Evolutionary conservation across 2,797 vertebrate species (phyloP).

Genomic region (Dryobates pubescens): DNA sequence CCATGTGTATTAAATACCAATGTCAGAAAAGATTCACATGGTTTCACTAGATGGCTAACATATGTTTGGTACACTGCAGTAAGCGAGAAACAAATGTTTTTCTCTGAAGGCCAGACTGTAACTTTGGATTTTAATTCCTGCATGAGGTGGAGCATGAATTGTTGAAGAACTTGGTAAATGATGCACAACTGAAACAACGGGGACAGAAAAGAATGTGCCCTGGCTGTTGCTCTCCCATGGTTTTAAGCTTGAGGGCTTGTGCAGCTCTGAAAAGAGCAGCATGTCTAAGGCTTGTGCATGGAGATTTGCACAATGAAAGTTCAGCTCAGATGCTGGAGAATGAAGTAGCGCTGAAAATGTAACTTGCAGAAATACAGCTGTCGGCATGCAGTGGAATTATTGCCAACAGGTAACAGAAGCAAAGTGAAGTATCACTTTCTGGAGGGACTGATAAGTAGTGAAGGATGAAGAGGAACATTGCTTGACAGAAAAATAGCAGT

Average conservation of each 20-base stretch:
- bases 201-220: not conserved
- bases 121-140: not conserved
- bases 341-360: not conserved
- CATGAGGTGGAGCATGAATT: not conserved
- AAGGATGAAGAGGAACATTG: not conserved
- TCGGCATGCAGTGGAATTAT: not conserved
- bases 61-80: not conserved
- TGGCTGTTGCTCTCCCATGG: not conserved
- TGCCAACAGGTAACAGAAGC: not conserved
- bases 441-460: not conserved
- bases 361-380: not conserved
- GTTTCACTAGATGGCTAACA: not conserved
- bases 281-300: not conserved
- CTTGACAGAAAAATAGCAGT: not conserved
- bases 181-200: not conserved
- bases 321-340: not conserved
- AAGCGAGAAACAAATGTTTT: not conserved
- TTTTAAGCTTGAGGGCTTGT: not conserved
- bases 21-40: not conserved
- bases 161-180: not conserved
- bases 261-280: not conserved
- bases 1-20: not conserved
- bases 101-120: not conserved
- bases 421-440: not conserved
- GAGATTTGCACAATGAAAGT: not conserved